Percentiles rank a stretch among this genome's conserved stretches.
phyloP scores from a whole-genome alignment of 1,140 invertebrate species.

The Magallana gigas region DNA sequence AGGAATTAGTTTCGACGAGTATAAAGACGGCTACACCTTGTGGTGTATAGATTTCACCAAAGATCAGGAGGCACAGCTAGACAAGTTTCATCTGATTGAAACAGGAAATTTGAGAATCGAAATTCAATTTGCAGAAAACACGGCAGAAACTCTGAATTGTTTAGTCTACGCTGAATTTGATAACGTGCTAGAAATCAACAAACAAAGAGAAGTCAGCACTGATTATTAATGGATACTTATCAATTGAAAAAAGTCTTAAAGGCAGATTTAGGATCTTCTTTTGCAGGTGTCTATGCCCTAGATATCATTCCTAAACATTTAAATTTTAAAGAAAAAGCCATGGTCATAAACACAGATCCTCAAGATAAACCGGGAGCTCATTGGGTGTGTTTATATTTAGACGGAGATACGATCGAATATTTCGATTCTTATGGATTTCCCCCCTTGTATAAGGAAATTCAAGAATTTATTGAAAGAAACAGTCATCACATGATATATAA shows the following conservation, averaged over 20 bases:
- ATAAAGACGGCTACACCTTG: not conserved
- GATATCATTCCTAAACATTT: not conserved
- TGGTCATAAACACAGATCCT: not conserved
- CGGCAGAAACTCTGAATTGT: not conserved
- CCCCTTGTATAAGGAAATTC: not conserved
- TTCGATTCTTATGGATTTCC: not conserved
- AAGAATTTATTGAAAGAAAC: not conserved
- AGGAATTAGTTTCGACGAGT: too few species aligned
- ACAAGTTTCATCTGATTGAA: not conserved
- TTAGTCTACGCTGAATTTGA: not conserved
- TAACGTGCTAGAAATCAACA: not conserved
- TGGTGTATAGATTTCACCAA: not conserved
- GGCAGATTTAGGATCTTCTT: not conserved
- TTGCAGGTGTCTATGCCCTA: not conserved
- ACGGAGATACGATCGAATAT: not conserved
- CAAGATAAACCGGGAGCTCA: not conserved
- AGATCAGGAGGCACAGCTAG: not conserved
- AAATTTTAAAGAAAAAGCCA: not conserved
- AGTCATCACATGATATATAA: not conserved
- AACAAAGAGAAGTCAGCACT: not conserved
- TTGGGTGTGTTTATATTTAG: not conserved
- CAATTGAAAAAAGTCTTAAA: not conserved
- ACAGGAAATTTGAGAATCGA: not conserved
- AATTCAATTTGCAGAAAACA: not conserved
- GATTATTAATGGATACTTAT: not conserved